These are phyloP conservation scores for Nomada goodeniana DNA, from an alignment of 2,888 invertebrate species.

Conservation along the genomic window DNA sequence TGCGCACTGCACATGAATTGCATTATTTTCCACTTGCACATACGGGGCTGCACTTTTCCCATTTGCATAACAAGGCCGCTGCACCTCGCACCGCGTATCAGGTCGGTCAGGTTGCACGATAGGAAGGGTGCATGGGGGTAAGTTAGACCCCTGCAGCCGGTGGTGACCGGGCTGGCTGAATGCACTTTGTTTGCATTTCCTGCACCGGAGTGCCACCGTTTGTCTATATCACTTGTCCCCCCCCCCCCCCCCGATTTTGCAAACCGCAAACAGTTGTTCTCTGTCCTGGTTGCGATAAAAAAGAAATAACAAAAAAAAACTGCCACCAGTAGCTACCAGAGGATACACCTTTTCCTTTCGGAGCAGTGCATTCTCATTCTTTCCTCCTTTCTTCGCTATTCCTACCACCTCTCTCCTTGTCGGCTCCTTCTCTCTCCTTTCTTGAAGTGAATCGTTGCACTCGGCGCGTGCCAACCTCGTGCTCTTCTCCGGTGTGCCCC, in stretches of 20 bases:
- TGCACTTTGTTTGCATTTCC: slow-evolving; percentile 67
- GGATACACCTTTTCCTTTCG: slow-evolving; percentile 51
- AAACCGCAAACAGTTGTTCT: slow-evolving; percentile 31
- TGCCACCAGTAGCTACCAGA: slow-evolving; percentile 20
- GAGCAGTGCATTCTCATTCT: slow-evolving; percentile 42
- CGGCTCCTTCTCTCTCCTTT: slow-evolving; percentile 42
- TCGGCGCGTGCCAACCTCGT: slow-evolving; percentile 84
- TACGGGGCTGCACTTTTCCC: slow-evolving; percentile 75
- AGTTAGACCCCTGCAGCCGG: slow-evolving; percentile 61
- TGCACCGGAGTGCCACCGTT: slow-evolving; percentile 41
- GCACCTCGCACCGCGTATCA: slow-evolving; percentile 68
- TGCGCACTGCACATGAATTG: slow-evolving; percentile 29
- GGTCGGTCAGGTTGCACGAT: slow-evolving; percentile 68
- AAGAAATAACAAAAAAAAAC: slow-evolving; percentile 14
- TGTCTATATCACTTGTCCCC: slow-evolving; percentile 51
- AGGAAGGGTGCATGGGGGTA: slow-evolving; percentile 47
- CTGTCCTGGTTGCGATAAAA: slow-evolving; percentile 8
- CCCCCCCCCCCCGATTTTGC: slow-evolving; percentile 5
- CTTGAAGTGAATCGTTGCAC: slow-evolving; percentile 79
- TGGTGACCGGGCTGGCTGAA: slow-evolving; percentile 44
- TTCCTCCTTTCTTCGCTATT: slow-evolving; percentile 7
- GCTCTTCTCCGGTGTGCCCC: slow-evolving; percentile 74
- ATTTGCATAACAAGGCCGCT: slow-evolving; percentile 80
- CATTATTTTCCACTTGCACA: slow-evolving; percentile 65
- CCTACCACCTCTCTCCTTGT: slow-evolving; percentile 5